Conservation (phyloP, 2,797 vertebrate species). For the Chiroxiphia lanceolata region DNA sequence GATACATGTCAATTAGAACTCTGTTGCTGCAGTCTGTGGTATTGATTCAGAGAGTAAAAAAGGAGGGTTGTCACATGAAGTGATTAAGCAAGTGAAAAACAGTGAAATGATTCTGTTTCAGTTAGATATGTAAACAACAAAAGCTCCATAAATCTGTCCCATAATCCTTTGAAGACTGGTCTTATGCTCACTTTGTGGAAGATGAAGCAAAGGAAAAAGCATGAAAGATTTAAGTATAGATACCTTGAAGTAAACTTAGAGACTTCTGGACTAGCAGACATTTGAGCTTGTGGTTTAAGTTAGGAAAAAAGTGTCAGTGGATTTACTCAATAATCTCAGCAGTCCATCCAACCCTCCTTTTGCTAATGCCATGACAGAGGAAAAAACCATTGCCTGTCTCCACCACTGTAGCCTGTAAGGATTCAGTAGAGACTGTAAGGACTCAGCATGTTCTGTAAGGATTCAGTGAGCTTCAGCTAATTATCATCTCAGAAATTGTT, state of each 20-base stretch:
- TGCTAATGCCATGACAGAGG: neutral
- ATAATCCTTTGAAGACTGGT: neutral
- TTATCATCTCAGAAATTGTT: neutral
- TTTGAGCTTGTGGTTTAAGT: neutral
- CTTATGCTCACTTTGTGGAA: neutral
- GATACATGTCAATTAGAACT: neutral
- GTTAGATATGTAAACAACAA: neutral
- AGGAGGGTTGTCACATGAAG: neutral
- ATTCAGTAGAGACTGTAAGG: neutral
- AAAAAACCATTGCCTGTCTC: neutral
- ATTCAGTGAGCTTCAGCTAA: neutral
- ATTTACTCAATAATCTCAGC: neutral
- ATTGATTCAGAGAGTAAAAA: neutral
- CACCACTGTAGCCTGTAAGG: accelerated
- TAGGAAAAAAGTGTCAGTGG: neutral
- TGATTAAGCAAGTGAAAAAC: conserved; percentile 6
- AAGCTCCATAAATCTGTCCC: neutral
- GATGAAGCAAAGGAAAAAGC: neutral
- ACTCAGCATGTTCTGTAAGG: neutral
- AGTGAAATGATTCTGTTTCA: neutral
- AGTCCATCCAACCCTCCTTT: neutral
- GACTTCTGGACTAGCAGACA: neutral
- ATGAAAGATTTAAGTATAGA: neutral
- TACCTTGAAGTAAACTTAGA: conserved; percentile 30
- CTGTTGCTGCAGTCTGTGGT: neutral